Evolutionary conservation across 2,888 invertebrate genomes (phyloP).

Genomic region (Cremastinae sp.): DNA sequence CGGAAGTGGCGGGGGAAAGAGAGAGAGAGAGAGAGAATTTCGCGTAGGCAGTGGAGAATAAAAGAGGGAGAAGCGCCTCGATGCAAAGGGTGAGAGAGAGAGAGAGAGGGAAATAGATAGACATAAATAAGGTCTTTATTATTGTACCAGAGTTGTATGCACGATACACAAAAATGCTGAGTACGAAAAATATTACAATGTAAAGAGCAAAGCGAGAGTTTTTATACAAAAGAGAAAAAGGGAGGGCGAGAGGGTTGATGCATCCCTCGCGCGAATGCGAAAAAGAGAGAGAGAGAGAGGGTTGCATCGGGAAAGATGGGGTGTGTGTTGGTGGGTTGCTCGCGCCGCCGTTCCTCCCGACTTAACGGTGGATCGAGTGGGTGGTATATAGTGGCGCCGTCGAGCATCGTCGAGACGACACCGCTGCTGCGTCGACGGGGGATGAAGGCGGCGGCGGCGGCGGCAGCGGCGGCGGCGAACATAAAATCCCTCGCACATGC

Average conservation of each 20-base stretch:
- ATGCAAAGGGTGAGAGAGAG: slow-evolving; percentile 23
- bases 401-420: slow-evolving; percentile 64
- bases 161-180: no score
- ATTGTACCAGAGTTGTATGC: no score
- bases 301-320: slow-evolving; percentile 33
- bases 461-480: slow-evolving; percentile 73
- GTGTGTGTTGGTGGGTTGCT: slow-evolving; percentile 35
- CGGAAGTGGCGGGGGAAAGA: slow-evolving; percentile 20
- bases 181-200: no score
- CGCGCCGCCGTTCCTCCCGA: slow-evolving; percentile 49
- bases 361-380: slow-evolving; percentile 46
- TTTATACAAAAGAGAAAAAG: no score
- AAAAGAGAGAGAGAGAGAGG: slow-evolving; percentile 17
- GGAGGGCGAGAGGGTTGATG: slow-evolving; percentile 41
- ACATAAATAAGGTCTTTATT: no score
- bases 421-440: slow-evolving; percentile 65
- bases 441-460: slow-evolving; percentile 59
- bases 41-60: neutral
- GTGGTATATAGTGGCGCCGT: slow-evolving; percentile 65
- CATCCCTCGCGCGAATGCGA: slow-evolving; percentile 7
- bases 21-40: slow-evolving; percentile 30
- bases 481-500: slow-evolving; percentile 81
- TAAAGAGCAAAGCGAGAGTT: no score
- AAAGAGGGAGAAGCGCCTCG: no score
- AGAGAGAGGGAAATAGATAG: slow-evolving; percentile 28